Percentiles rank a stretch among this genome's conserved stretches.
Evolutionary conservation across 2,113 vertebrate genomes (phyloP).

Genomic region (Jaculus jaculus): DNA sequence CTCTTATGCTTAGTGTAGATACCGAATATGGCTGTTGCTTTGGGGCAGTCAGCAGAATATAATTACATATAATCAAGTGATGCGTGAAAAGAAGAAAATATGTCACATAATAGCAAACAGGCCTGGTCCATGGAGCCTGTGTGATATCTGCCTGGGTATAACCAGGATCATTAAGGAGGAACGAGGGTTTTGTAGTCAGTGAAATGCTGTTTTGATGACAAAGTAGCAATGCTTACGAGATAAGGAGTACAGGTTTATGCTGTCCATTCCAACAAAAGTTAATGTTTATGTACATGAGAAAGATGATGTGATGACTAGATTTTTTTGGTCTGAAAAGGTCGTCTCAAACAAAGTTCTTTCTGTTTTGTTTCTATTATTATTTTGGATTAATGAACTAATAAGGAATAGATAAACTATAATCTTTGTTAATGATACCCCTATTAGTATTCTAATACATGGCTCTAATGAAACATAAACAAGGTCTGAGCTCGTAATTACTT

Average conservation of each 20-base stretch:
- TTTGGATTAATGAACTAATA: not conserved
- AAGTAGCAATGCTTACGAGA: not conserved
- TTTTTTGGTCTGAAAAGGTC: not conserved
- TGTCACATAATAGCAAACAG: not conserved
- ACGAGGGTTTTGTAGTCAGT: not conserved
- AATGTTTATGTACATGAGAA: not conserved
- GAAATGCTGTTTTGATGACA: not conserved
- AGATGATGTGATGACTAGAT: not conserved
- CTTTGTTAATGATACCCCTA: not conserved
- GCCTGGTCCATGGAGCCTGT: not conserved
- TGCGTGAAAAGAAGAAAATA: not conserved
- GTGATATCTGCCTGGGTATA: not conserved
- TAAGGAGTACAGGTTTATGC: not conserved
- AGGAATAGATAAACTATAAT: not conserved
- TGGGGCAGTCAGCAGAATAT: not conserved
- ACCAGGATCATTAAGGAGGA: not conserved
- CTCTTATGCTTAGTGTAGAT: not conserved
- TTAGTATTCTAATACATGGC: not conserved
- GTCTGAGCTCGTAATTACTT: not conserved
- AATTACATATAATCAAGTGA: not conserved
- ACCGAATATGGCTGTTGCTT: not conserved
- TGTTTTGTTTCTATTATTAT: not conserved
- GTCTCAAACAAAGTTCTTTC: not conserved
- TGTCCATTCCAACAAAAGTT: not conserved
- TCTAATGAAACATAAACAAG: not conserved